Percentiles rank a stretch among this genome's conserved stretches.
phyloP scores from a whole-genome alignment of 2,113 vertebrate genomes.

The Artemisiospiza belli region DNA sequence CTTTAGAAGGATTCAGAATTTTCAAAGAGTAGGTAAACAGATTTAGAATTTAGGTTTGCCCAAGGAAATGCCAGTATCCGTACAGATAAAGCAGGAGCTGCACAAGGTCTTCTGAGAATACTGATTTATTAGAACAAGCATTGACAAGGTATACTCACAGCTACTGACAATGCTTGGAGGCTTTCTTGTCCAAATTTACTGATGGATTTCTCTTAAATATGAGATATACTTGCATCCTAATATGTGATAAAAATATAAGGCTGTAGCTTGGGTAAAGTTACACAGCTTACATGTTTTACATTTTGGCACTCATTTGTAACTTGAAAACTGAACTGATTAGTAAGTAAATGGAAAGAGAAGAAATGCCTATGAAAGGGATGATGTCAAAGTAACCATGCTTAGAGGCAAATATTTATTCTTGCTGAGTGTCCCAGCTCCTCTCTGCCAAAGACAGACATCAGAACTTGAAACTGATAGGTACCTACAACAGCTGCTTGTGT shows the following conservation, averaged over 20 bases:
- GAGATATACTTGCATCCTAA: neutral
- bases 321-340: neutral
- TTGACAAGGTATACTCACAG: neutral
- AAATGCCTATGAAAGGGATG: neutral
- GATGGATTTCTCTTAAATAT: neutral
- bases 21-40: neutral
- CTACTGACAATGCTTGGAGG: neutral
- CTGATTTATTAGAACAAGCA: neutral
- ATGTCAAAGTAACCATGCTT: neutral
- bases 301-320: neutral
- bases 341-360: neutral
- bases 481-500: neutral
- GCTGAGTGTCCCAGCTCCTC: neutral
- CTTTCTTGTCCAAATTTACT: constrained; percentile 13
- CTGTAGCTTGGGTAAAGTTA: neutral
- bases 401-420: neutral
- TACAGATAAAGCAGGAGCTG: neutral
- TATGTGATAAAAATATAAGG: neutral
- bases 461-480: neutral
- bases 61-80: neutral
- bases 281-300: neutral
- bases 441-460: neutral
- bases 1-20: neutral
- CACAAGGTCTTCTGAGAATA: neutral
- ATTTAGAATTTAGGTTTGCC: neutral